These are phyloP conservation scores for Pelecanus crispus DNA, from an alignment of 2,113 vertebrate genomes.

Conservation along the genomic window DNA sequence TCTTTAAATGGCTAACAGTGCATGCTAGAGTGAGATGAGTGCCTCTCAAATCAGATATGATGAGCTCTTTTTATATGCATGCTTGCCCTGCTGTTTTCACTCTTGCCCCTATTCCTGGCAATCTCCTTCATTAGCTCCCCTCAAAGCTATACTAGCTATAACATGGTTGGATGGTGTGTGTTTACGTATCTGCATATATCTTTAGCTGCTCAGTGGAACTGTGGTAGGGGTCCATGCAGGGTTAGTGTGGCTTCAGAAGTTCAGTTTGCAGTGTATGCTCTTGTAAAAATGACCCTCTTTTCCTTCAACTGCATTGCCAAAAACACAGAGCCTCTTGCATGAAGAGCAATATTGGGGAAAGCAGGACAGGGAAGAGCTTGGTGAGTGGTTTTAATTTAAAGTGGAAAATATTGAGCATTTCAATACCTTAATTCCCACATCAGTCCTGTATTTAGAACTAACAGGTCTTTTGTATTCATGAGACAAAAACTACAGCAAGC, in stretches of 20 bases:
- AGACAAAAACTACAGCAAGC: background rate
- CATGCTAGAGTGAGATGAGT: background rate
- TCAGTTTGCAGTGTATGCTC: background rate
- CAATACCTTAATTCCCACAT: background rate
- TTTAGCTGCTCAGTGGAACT: background rate
- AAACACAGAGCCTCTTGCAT: background rate
- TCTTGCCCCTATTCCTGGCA: background rate
- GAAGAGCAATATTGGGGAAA: background rate
- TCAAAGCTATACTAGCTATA: background rate
- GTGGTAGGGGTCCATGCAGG: too few species aligned
- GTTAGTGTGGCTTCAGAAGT: background rate
- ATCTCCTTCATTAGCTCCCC: background rate
- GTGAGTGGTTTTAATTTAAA: background rate
- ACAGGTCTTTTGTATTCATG: background rate
- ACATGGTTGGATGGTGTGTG: background rate
- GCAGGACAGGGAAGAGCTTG: background rate
- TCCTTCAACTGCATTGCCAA: background rate
- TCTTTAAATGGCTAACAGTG: background rate
- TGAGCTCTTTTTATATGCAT: background rate
- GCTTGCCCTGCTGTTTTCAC: background rate
- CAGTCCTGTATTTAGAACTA: background rate
- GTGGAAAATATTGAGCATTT: background rate
- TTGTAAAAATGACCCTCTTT: background rate
- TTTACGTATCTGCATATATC: background rate
- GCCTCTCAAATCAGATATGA: background rate